Evolutionary conservation across 2,888 invertebrate genomes (phyloP), one percentile per base, ranked within the genome.

Genomic region (Galerucella pusilla): DNA sequence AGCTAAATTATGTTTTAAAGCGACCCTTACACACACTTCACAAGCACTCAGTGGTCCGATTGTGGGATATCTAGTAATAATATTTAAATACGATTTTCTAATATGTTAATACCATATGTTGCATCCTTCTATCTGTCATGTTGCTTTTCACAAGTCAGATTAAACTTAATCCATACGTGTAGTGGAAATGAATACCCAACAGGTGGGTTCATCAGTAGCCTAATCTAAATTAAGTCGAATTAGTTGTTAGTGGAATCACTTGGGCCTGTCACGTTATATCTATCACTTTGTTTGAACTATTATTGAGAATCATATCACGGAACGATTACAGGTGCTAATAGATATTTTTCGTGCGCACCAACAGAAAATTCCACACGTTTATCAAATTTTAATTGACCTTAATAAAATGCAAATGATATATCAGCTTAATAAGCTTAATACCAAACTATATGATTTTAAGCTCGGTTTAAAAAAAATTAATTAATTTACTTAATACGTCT

Each of bases 81-180:
- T 71, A 72, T 72, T 74, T 74, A 77, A 77, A 74, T 77, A 77
- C 70, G 73, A 73, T 61, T 75, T 78, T 75, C 75, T 49, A 49
- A 12, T 78, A 78, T 76, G 77, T 66, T 71, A 65, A 73, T 70
- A 76, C 83, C 83, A 83, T 83, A 83, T 83, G 83, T 77, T 80
- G 77, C 80, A 79, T 83, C 81, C 81, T 82, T 77, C 70, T 79
- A 77, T 73, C 81, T 83, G 82, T 83, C 83, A 83, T 78, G 81
- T 80, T 76, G 79, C 80, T 79, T 82, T 82, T 83, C 82, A 81
- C 78, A 74, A 81, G 81, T 81, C 81, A 83, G 81, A 83, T 83
- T 83, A 83, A 80, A 76, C 77, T 77, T 81, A 82, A 83, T 83
- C 82, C 82, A 70, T 63, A 67, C 68, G 73, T 68, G 73, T 68